Conservation (phyloP, 2,113 vertebrate species). For the Centropus bengalensis region DNA sequence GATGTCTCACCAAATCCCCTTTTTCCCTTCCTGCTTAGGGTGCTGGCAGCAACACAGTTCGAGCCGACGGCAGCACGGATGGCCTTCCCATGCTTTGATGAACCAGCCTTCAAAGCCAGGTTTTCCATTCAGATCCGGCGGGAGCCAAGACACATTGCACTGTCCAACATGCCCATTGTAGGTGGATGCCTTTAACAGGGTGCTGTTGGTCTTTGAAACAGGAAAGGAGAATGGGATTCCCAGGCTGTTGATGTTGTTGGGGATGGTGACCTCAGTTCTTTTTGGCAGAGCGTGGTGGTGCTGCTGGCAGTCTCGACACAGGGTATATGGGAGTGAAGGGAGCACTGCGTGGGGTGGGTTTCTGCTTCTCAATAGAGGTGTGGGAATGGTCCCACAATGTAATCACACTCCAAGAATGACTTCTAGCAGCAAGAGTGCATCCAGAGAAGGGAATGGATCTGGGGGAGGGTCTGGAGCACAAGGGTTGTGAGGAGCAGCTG, state of each 20-base stretch:
- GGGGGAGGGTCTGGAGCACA: too few relatives aligned
- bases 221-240: not conserved
- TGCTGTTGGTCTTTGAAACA: not conserved
- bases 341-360: too few relatives aligned
- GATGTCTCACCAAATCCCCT: not conserved
- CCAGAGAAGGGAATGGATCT: too few relatives aligned
- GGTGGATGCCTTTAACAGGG: not conserved
- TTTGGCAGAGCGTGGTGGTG: not conserved
- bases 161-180: slow-evolving; percentile 93
- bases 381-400: not conserved
- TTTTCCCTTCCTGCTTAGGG: slow-evolving; percentile 52
- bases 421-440: too few relatives aligned
- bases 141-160: slow-evolving; percentile 79
- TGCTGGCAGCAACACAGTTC: slow-evolving; percentile 89
- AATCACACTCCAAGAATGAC: too few relatives aligned
- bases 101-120: slow-evolving; percentile 90
- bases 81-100: slow-evolving; percentile 93
- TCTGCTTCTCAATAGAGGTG: not conserved
- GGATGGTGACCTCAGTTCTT: not conserved
- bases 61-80: slow-evolving; percentile 88
- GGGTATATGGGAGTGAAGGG: not conserved
- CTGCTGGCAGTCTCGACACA: not conserved
- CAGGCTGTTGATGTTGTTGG: not conserved
- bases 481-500: too few relatives aligned
- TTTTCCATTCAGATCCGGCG: slow-evolving; percentile 84